These are phyloP conservation scores for Meliscaeva auricollis DNA, from an alignment of 2,888 invertebrate species.

Conservation along the genomic window DNA sequence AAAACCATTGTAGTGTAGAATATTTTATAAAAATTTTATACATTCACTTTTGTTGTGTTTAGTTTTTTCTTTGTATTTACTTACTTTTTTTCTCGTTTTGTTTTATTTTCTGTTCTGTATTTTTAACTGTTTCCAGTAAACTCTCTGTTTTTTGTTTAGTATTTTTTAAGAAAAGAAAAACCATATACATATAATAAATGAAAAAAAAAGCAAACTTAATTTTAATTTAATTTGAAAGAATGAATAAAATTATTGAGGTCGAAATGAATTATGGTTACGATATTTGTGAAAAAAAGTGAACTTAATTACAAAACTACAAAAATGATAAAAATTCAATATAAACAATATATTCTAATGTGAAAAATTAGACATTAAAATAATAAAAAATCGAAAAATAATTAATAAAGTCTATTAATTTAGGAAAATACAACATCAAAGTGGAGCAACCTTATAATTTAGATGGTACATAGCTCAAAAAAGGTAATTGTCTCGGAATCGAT, in stretches of 20 bases:
- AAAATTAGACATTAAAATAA: conserved; percentile 73
- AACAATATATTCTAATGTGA: conserved; percentile 75
- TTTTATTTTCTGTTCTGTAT: conserved; percentile 35
- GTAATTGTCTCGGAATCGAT: too few species aligned
- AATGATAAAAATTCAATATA: conserved; percentile 68
- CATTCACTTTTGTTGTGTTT: conserved; percentile 63
- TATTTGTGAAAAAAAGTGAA: conserved; percentile 74
- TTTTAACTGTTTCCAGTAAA: conserved; percentile 53
- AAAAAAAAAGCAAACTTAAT: conserved; percentile 21
- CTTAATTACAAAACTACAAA: conserved; percentile 73
- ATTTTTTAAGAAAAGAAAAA: conserved; percentile 38
- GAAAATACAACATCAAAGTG: too few species aligned
- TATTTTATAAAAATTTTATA: conserved; percentile 62
- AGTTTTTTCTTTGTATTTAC: conserved; percentile 11
- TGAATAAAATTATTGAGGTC: conserved; percentile 31
- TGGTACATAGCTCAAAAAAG: too few species aligned
- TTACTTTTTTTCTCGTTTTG: conserved; percentile 45
- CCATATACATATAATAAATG: conserved; percentile 25
- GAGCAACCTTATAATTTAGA: too few species aligned
- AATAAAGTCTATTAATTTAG: neutral
- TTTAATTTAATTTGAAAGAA: conserved; percentile 49
- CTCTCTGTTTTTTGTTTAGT: conserved; percentile 27
- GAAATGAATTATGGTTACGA: conserved; percentile 67
- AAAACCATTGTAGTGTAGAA: conserved; percentile 44
- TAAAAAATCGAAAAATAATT: conserved; percentile 59